Evolutionary conservation across 1,140 invertebrate genomes (phyloP), one percentile per base, ranked within the genome.

Genomic region (Formica exsecta): DNA sequence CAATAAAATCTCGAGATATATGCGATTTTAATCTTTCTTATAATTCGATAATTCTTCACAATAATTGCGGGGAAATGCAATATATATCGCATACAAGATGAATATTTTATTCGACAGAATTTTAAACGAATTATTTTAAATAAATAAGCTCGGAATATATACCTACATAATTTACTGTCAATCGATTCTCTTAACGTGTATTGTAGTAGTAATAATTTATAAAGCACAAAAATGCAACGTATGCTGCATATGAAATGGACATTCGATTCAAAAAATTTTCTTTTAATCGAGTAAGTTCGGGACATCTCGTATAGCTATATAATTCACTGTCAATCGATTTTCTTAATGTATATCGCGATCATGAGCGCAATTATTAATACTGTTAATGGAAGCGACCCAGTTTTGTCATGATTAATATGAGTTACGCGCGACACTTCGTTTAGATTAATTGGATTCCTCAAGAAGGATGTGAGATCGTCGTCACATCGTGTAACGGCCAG

Each of bases 341-440:
- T 71, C 54, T 22, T 61, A 32, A 44, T 29, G 38, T 36, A 36
- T 71, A 61, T 71, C 51, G 16, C 3, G 65, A 71, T 71, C 54
- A 38, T 44, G 59, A 81, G 19, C 36, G 68, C 32, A 41, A 83
- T 29, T 59, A 74, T 74, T 74, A 83, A 83, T 83, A 83, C 13
- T 7, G 68, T 83, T 83, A 74, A 83, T 74, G 68, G 79, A 83
- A 38, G 68, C 68, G 79, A 83, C 79, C 79, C 29, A 83, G 38
- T 83, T 83, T 61, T 11, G 22, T 1, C 22, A 62, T 44, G 71
- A 83, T 83, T 83, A 83, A 83, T 83, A 74, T 32, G 54, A 83
- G 51, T 61, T 44, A 83, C 66, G 13, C 0, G 44, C 48, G 38
- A 61, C 38, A 38, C 54, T n/a, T 83, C 79, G 54, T 81, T 73